These are phyloP conservation scores for Microhierax caerulescens DNA, from an alignment of 2,797 vertebrate genomes.

Conservation along the genomic window DNA sequence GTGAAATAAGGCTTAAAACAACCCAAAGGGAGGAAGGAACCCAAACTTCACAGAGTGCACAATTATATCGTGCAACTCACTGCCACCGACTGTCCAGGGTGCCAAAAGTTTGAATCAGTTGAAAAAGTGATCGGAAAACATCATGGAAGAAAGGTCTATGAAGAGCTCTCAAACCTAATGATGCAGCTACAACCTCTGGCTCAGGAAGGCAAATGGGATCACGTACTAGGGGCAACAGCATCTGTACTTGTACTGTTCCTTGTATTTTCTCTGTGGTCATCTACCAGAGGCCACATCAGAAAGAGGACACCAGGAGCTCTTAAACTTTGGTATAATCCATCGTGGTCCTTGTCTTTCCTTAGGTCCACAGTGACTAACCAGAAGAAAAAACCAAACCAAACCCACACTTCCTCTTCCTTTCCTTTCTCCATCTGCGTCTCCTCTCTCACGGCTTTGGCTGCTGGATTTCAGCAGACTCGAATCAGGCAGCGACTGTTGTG, in stretches of 20 bases:
- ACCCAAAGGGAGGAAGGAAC: background rate
- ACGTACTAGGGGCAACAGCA: background rate
- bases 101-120: background rate
- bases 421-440: background rate
- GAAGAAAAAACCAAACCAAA: background rate
- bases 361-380: background rate
- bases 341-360: background rate
- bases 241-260: background rate
- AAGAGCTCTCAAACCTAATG: background rate
- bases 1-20: background rate
- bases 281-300: background rate
- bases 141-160: background rate
- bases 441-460: background rate
- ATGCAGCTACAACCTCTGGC: background rate
- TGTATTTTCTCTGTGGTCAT: background rate
- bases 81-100: background rate
- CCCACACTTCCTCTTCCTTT: background rate
- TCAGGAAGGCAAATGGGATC: background rate
- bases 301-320: background rate
- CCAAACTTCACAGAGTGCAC: background rate
- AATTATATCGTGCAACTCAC: background rate
- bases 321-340: background rate
- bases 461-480: conserved; percentile 30
- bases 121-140: background rate
- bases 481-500: conserved; percentile 1